Base-by-base conservation (phyloP, 2,113 vertebrate genomes). In the Macaca fascicularis region DNA sequence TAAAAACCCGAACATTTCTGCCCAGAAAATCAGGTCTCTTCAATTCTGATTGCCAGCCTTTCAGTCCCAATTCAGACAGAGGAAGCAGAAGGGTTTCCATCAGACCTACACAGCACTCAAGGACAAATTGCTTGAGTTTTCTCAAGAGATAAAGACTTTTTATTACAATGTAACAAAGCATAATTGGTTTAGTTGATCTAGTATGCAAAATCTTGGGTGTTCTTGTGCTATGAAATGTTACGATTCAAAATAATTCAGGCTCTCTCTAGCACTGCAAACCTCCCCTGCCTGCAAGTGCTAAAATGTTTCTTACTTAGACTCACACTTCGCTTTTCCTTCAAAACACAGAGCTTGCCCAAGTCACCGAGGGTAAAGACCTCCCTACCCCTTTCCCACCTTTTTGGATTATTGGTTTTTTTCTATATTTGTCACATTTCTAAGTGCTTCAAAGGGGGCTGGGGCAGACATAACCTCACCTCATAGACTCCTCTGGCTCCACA, bases 401-500 rank as follows among this genome's bases (percentile, higher is more conserved):
- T 13, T 35, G 25, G 92, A 38, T 95, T 83, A 96, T 95, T 95
- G 79, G 25, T 32, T 87, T 97, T 92, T 80, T 94, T 96, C 84
- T 91, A 75, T 96, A 83, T 97, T 95, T 97, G 97, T 70, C 89
- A 52, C 72, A 59, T 93, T 97, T 84, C 70, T 96, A 78, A 96
- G 50, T 32, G 79, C 45, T 96, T 97, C 98, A 93, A 70, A 89
- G 85, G 84, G 86, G 78, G 9, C 79, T 4, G 17, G 30, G 25
- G 89, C 96, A 97, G 97, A 97, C 97, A 97, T 97, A 96, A 98
- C 96, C 94, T 98, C 97, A 97, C 96, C 95, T 96, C 82, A 4
- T 81, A 98, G 95, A 95, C 89, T 97, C 70, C 84, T 93, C 95
- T 97, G 97, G 96, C 97, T 98, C 97, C 95, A 95, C 67, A 95